Percentiles rank a stretch among this genome's conserved stretches.
Conservation (phyloP, 1,140 invertebrate species). For the Anoplophora glabripennis region DNA sequence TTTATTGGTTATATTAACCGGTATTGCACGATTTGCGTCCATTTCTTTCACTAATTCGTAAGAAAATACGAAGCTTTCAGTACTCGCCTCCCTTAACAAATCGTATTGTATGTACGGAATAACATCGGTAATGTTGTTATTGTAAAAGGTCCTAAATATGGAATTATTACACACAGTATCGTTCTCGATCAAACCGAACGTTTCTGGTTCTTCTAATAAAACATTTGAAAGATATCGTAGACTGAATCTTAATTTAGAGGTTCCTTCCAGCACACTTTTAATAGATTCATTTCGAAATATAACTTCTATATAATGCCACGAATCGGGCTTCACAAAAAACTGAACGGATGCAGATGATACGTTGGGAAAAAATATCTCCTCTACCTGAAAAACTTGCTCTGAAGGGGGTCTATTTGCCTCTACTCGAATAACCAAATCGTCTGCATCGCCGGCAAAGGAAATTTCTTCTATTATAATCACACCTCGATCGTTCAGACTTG, state of each 20-base stretch:
- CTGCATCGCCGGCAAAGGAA: slow-evolving; percentile 27
- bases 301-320: slow-evolving; percentile 59
- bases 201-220: neutral
- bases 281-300: slow-evolving; percentile 30
- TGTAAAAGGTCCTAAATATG: slow-evolving; percentile 20
- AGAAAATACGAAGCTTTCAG: slow-evolving; percentile 69
- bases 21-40: slow-evolving; percentile 51
- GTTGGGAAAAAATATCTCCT: slow-evolving; percentile 43
- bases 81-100: slow-evolving; percentile 64
- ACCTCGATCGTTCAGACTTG: slow-evolving; percentile 31
- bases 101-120: slow-evolving; percentile 41
- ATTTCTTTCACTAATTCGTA: slow-evolving; percentile 63
- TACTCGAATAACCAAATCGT: slow-evolving; percentile 44
- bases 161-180: slow-evolving; percentile 27
- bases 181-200: slow-evolving; percentile 14
- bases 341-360: slow-evolving; percentile 38
- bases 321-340: slow-evolving; percentile 53
- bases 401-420: slow-evolving; percentile 50
- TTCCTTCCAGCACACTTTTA: slow-evolving; percentile 17
- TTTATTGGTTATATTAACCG: slow-evolving; percentile 62
- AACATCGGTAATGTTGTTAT: slow-evolving; percentile 24
- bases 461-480: slow-evolving; percentile 25
- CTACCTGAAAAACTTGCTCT: slow-evolving; percentile 44
- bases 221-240: slow-evolving; percentile 21
- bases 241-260: slow-evolving; percentile 23